Evolutionary conservation across 1,140 invertebrate genomes (phyloP).

Genomic region (Goniozus legneri): DNA sequence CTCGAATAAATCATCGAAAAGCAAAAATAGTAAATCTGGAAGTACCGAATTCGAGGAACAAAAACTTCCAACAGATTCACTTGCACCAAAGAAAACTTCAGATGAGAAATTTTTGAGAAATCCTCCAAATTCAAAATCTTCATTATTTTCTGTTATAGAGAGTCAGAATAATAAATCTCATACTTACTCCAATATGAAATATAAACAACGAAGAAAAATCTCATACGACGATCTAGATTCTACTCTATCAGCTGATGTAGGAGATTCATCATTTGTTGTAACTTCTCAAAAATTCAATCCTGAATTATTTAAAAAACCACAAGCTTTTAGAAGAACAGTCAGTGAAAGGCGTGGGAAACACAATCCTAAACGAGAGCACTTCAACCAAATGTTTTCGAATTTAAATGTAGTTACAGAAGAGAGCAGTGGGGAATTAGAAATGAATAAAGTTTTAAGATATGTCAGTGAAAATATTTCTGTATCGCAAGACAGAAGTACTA

Average conservation of each 20-base stretch:
- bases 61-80: not conserved
- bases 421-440: conserved; percentile 2
- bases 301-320: conserved; percentile 36
- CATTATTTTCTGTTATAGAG: conserved; percentile 4
- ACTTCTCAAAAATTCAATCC: conserved; percentile 46
- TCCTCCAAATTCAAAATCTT: conserved; percentile 31
- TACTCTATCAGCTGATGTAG: conserved; percentile 44
- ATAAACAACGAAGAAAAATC: conserved; percentile 25
- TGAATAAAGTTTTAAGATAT: conserved; percentile 30
- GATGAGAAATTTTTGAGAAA: conserved; percentile 19
- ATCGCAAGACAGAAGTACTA: conserved; percentile 36
- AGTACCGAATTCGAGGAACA: too few relatives aligned
- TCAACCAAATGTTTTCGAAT: not conserved
- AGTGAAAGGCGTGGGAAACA: conserved; percentile 25
- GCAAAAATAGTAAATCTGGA: too few relatives aligned
- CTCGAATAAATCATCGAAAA: too few relatives aligned
- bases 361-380: too few relatives aligned
- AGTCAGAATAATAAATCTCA: conserved; percentile 12
- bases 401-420: not conserved
- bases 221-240: conserved; percentile 44
- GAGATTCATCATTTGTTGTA: conserved; percentile 38
- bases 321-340: conserved; percentile 35
- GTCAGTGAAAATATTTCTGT: conserved; percentile 42
- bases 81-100: not conserved
- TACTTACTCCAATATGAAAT: conserved; percentile 23